Conservation (phyloP, 2,113 vertebrate species). For the Perccottus glenii region DNA sequence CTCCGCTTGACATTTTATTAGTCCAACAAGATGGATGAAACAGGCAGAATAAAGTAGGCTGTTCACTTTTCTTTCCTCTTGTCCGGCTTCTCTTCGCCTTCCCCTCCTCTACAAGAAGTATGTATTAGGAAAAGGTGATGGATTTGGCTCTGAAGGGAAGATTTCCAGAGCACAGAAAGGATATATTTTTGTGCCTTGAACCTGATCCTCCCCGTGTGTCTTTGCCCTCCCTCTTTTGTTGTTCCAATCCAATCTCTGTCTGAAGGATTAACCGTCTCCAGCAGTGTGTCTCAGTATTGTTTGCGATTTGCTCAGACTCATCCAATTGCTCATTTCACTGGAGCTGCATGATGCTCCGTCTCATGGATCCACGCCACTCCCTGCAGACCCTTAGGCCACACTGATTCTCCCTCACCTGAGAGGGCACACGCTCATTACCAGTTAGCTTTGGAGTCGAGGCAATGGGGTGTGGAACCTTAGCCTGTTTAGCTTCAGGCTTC, state of each 20-base stretch:
- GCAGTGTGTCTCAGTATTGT: conserved; percentile 69
- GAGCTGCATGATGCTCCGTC: conserved; percentile 54
- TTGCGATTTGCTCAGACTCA: conserved; percentile 62
- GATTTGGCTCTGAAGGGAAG: conserved; percentile 62
- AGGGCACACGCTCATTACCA: conserved; percentile 58
- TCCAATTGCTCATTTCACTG: conserved; percentile 61
- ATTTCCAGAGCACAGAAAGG: conserved; percentile 48
- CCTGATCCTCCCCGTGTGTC: conserved; percentile 58
- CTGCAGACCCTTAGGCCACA: conserved; percentile 55
- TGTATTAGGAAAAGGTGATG: conserved; percentile 73
- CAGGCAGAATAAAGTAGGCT: conserved; percentile 84
- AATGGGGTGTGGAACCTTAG: conserved; percentile 56
- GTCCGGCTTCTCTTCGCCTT: conserved; percentile 50
- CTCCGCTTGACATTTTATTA: conserved; percentile 88
- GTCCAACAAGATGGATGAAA: conserved; percentile 93
- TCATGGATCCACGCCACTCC: conserved; percentile 25
- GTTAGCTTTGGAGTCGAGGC: conserved; percentile 40
- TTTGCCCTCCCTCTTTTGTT: conserved; percentile 34
- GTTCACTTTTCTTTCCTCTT: conserved; percentile 71
- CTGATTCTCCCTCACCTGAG: conserved; percentile 55
- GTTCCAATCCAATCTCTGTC: conserved; percentile 58
- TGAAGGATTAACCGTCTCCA: conserved; percentile 74
- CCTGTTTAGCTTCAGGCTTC: conserved; percentile 69
- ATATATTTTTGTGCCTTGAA: conserved; percentile 59
- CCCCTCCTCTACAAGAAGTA: conserved; percentile 56